A percentile compares a stretch with the other conserved stretches of the same genome.
Conservation (phyloP, 2,797 vertebrate species). For the Platyrinchus mystaceus region DNA sequence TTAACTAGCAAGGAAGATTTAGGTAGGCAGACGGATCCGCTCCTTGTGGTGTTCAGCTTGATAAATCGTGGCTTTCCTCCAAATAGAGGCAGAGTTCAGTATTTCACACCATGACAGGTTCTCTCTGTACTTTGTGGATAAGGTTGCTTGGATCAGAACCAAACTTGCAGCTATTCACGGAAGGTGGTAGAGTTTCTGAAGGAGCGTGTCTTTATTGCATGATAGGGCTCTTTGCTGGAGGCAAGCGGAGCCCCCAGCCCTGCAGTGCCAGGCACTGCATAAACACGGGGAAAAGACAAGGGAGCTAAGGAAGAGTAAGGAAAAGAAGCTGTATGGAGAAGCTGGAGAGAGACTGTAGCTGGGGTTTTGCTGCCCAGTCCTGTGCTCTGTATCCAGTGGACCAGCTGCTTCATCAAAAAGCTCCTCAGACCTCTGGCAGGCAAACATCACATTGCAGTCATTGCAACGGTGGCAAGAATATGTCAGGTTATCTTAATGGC, state of each 20-base stretch:
- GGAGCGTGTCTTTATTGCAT: neutral
- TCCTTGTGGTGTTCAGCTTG: constrained; percentile 52
- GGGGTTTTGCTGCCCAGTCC: neutral
- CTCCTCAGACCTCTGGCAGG: neutral
- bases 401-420: neutral
- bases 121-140: constrained; percentile 64
- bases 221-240: neutral
- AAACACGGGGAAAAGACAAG: neutral
- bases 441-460: neutral
- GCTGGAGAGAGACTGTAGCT: neutral
- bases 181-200: constrained; percentile 25
- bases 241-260: neutral
- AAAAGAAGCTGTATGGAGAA: neutral
- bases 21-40: constrained; percentile 46
- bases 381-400: accelerated
- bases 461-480: neutral
- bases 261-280: neutral
- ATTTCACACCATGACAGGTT: constrained; percentile 68
- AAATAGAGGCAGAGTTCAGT: constrained; percentile 65
- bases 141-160: constrained; percentile 60
- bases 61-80: constrained; percentile 62
- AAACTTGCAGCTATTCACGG: constrained; percentile 25
- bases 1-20: constrained; percentile 44
- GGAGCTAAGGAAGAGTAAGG: neutral
- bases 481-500: accelerated